A percentile compares a stretch with the other conserved stretches of the same genome.
Evolutionary conservation across 2,888 invertebrate genomes (phyloP).

Genomic region (Chesias legatella): DNA sequence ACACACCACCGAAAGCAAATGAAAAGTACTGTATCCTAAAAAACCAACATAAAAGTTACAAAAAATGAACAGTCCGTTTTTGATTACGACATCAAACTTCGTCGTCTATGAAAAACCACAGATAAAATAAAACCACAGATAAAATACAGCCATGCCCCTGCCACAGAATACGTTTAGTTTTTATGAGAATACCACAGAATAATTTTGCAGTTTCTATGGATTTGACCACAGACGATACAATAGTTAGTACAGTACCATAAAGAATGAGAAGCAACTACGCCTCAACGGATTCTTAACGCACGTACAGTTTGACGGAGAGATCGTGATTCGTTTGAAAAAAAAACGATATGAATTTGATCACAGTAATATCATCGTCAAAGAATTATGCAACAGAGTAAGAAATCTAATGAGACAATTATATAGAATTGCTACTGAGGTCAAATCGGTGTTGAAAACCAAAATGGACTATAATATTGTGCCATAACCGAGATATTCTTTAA

Average conservation of each 20-base stretch:
- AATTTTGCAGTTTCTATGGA: too few relatives aligned
- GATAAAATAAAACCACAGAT: background rate
- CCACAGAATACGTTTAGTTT: too few relatives aligned
- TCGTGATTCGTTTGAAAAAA: slow-evolving; percentile 51
- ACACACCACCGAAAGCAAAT: slow-evolving; percentile 38
- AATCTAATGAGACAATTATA: too few relatives aligned
- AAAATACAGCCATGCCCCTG: background rate
- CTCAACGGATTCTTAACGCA: slow-evolving; percentile 52
- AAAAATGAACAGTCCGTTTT: slow-evolving; percentile 42
- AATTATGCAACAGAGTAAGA: background rate
- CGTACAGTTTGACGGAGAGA: slow-evolving; percentile 54
- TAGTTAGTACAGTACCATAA: background rate
- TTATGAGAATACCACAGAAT: too few relatives aligned
- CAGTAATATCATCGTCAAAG: slow-evolving; percentile 10
- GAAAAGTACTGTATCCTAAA: slow-evolving; percentile 43
- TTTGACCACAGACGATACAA: too few relatives aligned
- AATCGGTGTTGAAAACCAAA: too few relatives aligned
- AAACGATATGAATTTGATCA: slow-evolving; percentile 39
- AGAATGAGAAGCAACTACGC: background rate
- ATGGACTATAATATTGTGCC: too few relatives aligned
- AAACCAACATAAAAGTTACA: slow-evolving; percentile 44
- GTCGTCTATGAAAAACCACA: slow-evolving; percentile 41
- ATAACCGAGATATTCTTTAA: too few relatives aligned
- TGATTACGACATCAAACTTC: slow-evolving; percentile 53
- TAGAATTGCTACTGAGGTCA: too few relatives aligned